Conservation (phyloP, 2,113 vertebrate genomes). For the Bettongia penicillata region DNA sequence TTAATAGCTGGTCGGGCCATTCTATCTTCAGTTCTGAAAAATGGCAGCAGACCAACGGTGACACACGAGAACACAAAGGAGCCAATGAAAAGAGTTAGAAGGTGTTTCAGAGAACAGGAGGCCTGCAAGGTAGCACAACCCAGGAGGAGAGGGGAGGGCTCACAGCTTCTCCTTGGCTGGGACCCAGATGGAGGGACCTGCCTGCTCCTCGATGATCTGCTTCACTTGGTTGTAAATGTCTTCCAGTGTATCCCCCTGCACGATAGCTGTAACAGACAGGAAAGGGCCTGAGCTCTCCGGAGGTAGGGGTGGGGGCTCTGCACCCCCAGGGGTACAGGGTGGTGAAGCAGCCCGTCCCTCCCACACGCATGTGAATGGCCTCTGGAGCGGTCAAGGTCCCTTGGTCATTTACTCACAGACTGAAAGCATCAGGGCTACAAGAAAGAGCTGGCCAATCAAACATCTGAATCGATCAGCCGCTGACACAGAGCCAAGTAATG, state of each 20-base stretch:
- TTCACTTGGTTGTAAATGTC: slow-evolving; percentile 99
- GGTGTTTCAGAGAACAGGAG: slow-evolving; percentile 77
- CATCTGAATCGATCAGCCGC: no score
- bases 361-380: no score
- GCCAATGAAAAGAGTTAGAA: slow-evolving; percentile 81
- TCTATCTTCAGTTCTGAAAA: slow-evolving; percentile 83
- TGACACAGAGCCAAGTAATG: no score
- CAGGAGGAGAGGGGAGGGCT: slow-evolving; percentile 80
- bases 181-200: slow-evolving; percentile 96
- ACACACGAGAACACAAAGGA: slow-evolving; percentile 77
- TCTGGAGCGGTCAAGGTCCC: no score
- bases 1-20: slow-evolving; percentile 90
- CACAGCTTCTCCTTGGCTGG: slow-evolving; percentile 99
- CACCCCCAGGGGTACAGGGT: no score
- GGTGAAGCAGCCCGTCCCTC: no score
- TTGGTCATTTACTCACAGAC: no score
- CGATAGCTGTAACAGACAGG: slow-evolving; percentile 90
- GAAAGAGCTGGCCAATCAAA: no score
- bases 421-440: no score
- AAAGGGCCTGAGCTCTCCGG: background rate
- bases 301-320: no score
- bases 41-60: slow-evolving; percentile 80
- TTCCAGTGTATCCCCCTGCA: slow-evolving; percentile 98
- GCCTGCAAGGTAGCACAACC: slow-evolving; percentile 72
- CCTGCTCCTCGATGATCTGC: slow-evolving; percentile 98